phyloP scores from a whole-genome alignment of 2,797 vertebrate genomes.

The Anolis apletophallus region DNA sequence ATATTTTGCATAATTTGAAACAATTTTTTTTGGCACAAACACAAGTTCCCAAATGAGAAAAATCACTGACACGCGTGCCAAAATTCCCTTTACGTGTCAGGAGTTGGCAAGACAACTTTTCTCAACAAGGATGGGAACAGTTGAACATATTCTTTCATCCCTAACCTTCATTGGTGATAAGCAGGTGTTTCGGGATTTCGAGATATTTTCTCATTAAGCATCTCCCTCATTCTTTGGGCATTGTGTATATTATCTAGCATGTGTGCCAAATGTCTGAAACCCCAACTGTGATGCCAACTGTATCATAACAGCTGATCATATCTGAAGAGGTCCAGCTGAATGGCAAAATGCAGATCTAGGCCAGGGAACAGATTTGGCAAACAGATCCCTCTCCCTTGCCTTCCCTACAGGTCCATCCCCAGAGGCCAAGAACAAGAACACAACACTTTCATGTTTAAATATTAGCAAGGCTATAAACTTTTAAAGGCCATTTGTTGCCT shows the following conservation, averaged over 20 bases:
- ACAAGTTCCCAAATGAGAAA: no score
- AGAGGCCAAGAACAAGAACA: background rate
- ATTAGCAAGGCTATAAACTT: constrained; percentile 30
- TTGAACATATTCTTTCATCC: no score
- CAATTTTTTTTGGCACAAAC: no score
- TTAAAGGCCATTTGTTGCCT: constrained; percentile 37
- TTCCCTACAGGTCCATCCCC: background rate
- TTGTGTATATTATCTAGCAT: background rate
- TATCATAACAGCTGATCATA: background rate
- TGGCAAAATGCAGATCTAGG: background rate
- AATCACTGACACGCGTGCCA: no score
- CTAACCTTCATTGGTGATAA: background rate
- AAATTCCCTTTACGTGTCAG: no score
- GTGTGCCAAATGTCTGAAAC: background rate
- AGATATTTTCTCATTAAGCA: background rate
- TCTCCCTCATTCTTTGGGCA: background rate
- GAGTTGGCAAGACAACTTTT: no score
- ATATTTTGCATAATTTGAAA: no score
- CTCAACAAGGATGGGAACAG: no score
- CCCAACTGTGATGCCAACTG: background rate
- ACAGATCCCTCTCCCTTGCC: background rate
- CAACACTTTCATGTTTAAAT: constrained; percentile 36
- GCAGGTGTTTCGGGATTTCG: background rate
- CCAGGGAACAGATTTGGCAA: background rate
- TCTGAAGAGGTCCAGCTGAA: background rate